phyloP scores from a whole-genome alignment of 2,888 invertebrate species.

The Limnephilus rhombicus region DNA sequence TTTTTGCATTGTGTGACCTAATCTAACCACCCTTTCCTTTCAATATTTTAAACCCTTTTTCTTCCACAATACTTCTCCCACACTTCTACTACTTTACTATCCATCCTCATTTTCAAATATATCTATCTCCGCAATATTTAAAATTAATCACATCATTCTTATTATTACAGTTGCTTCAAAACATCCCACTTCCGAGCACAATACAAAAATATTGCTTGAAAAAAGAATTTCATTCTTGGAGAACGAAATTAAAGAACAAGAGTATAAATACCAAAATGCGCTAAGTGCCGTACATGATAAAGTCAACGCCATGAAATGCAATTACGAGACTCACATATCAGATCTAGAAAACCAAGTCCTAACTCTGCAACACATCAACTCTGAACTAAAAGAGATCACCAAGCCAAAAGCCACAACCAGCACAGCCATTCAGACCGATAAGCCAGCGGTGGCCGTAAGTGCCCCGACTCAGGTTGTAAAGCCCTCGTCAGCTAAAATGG shows the following conservation, averaged over 20 bases:
- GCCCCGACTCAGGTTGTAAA: conserved; percentile 73
- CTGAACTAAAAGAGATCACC: conserved; percentile 78
- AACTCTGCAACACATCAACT: conserved; percentile 72
- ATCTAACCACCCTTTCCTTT: too few species aligned
- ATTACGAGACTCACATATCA: conserved; percentile 86
- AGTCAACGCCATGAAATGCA: conserved; percentile 86
- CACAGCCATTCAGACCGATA: conserved; percentile 76
- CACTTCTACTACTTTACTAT: too few species aligned
- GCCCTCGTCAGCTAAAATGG: conserved; percentile 75
- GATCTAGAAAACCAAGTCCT: conserved; percentile 84
- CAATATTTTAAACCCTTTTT: too few species aligned
- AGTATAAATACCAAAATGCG: conserved; percentile 84
- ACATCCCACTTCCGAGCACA: conserved; percentile 76
- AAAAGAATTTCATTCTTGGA: conserved; percentile 85
- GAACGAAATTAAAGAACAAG: conserved; percentile 84
- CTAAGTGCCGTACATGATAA: conserved; percentile 86
- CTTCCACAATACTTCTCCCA: too few species aligned
- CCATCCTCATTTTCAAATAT: too few species aligned
- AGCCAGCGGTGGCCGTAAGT: conserved; percentile 69
- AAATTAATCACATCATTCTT: conserved; percentile 60
- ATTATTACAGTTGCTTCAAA: conserved; percentile 77
- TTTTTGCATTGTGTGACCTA: too few species aligned
- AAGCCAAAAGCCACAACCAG: conserved; percentile 69
- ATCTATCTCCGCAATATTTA: too few species aligned
- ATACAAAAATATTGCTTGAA: conserved; percentile 82